Evolutionary conservation across 2,113 vertebrate genomes (phyloP), one percentile per base, ranked within the genome.

Genomic region (Anoplopoma fimbria): DNA sequence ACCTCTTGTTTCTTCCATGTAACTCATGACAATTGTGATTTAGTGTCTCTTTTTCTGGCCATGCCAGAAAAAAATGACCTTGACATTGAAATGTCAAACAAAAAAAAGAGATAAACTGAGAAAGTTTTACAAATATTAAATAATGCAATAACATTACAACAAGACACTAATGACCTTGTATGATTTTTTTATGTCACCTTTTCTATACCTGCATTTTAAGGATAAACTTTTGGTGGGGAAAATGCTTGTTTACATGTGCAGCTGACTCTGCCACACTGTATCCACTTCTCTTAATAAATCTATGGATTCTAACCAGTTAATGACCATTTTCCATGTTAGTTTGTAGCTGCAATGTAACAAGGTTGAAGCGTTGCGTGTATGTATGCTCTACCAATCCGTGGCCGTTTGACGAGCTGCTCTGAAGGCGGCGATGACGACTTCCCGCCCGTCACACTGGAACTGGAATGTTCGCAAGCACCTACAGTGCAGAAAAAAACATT

Each of bases 311-410:
- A 62, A 73, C 17, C 10, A 25, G n/a, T 23, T 8, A 29, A 34
- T 69, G 17, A 1, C 12, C 3, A 42, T 12, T 72, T 69, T 1
- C 34, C 23, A 61, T 12, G n/a, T 8, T 49, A 13, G 31, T n/a
- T 65, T 68, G 45, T 71, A 70, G 40, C 61, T 67, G 40, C 4
- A 73, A 15, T 19, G 9, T 34, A 38, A 34, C 17, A 36, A 4
- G 1, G 10, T 9, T 45, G 14, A 60, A n/a, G 34, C 45, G 14
- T 45, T 29, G n/a, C 33, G 58, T 60, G 58, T 60, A 27, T 21
- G 57, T 31, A 10, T 67, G 36, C 14, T 67, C 15, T 89, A 93
- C 92, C 92, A 21, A 91, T 87, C 7, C 90, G 82, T n/a, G 86
- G 90, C 1, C 88, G 88, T 81, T 93, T 93, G 65, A 61, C 53